Percentiles rank a stretch among this genome's conserved stretches.
Evolutionary conservation across 2,797 vertebrate genomes (phyloP).

Genomic region (Acipenser transmontanus): DNA sequence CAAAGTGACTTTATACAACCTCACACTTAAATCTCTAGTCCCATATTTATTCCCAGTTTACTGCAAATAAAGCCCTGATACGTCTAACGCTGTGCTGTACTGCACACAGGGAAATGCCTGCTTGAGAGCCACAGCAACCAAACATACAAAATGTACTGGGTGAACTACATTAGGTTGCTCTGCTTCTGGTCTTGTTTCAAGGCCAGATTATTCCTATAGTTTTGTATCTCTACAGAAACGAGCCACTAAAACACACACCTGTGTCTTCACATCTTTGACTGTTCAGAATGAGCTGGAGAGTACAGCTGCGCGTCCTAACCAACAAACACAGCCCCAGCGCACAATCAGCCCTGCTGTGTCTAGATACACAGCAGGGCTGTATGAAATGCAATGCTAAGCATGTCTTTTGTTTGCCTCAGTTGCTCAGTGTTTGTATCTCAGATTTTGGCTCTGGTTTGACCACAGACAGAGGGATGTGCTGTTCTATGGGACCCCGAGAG

Average conservation of each 20-base stretch:
- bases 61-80: too few species aligned
- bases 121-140: too few species aligned
- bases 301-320: neutral
- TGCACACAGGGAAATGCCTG: too few species aligned
- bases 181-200: constrained; percentile 9
- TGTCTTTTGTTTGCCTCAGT: constrained; percentile 23
- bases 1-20: too few species aligned
- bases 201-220: constrained; percentile 32
- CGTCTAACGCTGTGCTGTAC: too few species aligned
- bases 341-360: constrained; percentile 29
- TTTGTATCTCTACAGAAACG: constrained; percentile 31
- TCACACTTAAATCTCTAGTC: too few species aligned
- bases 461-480: constrained; percentile 34
- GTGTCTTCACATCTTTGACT: constrained; percentile 29
- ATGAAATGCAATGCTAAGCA: constrained; percentile 18
- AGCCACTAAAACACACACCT: constrained; percentile 49
- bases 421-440: neutral
- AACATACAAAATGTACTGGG: too few species aligned
- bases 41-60: too few species aligned
- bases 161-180: too few species aligned
- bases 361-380: constrained; percentile 37
- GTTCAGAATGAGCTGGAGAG: constrained; percentile 26
- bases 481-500: constrained; percentile 33
- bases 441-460: neutral
- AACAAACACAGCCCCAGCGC: constrained; percentile 28